Evolutionary conservation across 1,140 invertebrate genomes (phyloP), one percentile per base, ranked within the genome.

Genomic region (Meloidogyne hapla): DNA sequence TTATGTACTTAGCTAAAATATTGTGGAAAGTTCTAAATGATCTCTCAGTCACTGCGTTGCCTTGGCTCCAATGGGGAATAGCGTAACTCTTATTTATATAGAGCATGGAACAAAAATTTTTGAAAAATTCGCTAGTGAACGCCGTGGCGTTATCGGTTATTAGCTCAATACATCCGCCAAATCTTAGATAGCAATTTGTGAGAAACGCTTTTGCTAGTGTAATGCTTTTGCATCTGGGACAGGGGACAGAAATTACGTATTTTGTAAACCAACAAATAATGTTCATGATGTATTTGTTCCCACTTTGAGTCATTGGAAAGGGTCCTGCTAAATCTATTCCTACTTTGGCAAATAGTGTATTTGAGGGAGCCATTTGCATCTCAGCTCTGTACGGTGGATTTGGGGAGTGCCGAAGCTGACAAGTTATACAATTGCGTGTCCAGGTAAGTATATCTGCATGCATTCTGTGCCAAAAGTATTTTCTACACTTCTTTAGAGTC

Each of bases 261-360:
- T 77, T 76, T 13, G 76, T 77, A 25, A 77, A 77, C 26, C 38
- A 68, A 33, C 75, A 74, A 1, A 77, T 69, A 15, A 69, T 40
- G n/a, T 77, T 77, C 40, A 78, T n/a, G 9, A 78, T 62, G 15
- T 70, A 77, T 33, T 48, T 62, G 40, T 78, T 61, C 0, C 77
- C 76, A 15, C 76, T 75, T 13, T 70, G 10, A 1, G 65, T 70
- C 21, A 23, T 48, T 1, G 65, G 65, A 18, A 78, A 73, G 8
- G 75, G 77, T 4, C 77, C 77, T 3, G 45, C 45, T 21, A 77
- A 25, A 33, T 78, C 77, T 2, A 78, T 15, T 0, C 38, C 64
- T 5, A 78, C 45, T 63, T 56, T 69, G 13, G 77, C 45, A 40
- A 77, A 78, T 1, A 70, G 40, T 18, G 75, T 78, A 38, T 48